phyloP scores from a whole-genome alignment of 2,888 invertebrate species.

The Flabesymbios commensalis region DNA sequence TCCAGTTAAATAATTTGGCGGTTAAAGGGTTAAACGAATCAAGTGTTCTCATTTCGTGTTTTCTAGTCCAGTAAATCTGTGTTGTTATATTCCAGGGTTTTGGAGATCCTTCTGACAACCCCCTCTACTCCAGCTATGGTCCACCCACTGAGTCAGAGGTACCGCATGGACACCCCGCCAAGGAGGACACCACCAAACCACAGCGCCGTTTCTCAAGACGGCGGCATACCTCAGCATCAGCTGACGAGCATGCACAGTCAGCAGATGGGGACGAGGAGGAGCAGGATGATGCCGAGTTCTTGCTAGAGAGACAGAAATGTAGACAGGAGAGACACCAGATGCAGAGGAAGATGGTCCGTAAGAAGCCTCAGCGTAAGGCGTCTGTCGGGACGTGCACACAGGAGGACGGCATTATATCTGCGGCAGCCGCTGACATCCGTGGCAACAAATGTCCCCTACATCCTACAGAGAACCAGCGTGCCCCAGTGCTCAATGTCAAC shows the following conservation, averaged over 20 bases:
- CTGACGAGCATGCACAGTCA: neutral
- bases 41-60: no score
- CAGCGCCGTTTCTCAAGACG: conserved; percentile 5
- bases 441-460: neutral
- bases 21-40: no score
- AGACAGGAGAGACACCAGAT: conserved; percentile 32
- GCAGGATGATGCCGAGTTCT: conserved; percentile 28
- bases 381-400: conserved; percentile 22
- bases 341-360: conserved; percentile 20
- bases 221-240: neutral
- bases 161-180: no score
- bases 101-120: no score
- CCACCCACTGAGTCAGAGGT: no score
- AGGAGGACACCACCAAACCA: neutral
- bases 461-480: neutral
- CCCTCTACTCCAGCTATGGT: no score
- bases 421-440: no score
- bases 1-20: no score
- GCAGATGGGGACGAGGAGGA: conserved; percentile 35
- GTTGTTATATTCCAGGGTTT: no score
- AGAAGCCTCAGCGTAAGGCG: neutral
- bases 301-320: conserved; percentile 32
- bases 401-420: conserved; percentile 10
- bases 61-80: no score
- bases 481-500: neutral